phyloP scores from a whole-genome alignment of 2,797 vertebrate species.

The Menidia menidia region DNA sequence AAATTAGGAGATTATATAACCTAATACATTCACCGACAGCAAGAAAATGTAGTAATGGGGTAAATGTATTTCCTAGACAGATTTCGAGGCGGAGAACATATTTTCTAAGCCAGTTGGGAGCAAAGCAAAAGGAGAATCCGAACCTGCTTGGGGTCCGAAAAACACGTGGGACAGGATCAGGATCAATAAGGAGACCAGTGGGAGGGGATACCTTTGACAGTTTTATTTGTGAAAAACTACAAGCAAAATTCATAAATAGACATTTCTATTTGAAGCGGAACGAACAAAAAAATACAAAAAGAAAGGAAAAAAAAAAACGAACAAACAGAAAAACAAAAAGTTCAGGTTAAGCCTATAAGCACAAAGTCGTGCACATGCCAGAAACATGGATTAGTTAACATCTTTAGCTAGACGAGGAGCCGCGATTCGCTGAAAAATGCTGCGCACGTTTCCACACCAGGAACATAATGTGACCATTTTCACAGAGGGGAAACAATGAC shows the following conservation, averaged over 20 bases:
- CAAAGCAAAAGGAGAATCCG: too few species aligned
- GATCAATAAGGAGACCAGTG: slow-evolving; percentile 26
- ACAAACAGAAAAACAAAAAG: slow-evolving; percentile 93
- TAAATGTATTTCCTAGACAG: too few species aligned
- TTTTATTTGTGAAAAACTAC: slow-evolving; percentile 99
- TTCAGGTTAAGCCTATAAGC: slow-evolving; percentile 96
- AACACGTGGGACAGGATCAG: too few species aligned
- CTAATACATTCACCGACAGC: too few species aligned
- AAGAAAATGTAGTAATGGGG: too few species aligned
- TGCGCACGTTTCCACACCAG: slow-evolving; percentile 94
- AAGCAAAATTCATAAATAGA: slow-evolving; percentile 99
- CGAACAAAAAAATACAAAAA: slow-evolving; percentile 91
- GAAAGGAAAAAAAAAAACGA: slow-evolving; percentile 87
- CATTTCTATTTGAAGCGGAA: slow-evolving; percentile 99
- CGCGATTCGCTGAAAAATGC: slow-evolving; percentile 92
- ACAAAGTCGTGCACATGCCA: slow-evolving; percentile 99
- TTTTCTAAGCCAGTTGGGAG: too few species aligned
- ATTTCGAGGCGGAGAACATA: too few species aligned
- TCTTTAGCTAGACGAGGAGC: slow-evolving; percentile 97
- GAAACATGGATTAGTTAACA: slow-evolving; percentile 99
- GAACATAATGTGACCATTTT: slow-evolving; percentile 94
- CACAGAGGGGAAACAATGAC: slow-evolving; percentile 96
- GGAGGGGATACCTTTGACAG: slow-evolving; percentile 92
- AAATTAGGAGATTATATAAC: too few species aligned
- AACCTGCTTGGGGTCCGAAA: not conserved